These are phyloP conservation scores for Ciconia stormi DNA, from an alignment of 2,113 vertebrate genomes.

Conservation along the genomic window DNA sequence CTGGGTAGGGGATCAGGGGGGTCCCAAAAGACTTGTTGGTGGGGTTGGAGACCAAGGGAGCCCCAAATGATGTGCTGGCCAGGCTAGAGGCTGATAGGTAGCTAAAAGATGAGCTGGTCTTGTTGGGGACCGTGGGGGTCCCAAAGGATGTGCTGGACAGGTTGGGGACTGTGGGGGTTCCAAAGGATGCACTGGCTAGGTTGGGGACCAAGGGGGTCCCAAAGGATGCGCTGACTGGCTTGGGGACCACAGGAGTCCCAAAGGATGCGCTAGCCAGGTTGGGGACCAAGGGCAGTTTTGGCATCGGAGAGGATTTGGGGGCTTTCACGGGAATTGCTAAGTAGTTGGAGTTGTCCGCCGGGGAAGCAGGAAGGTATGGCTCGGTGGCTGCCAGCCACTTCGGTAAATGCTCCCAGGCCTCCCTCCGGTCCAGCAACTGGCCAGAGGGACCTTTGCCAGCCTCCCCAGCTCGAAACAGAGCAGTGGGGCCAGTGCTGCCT, in stretches of 20 bases:
- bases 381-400: not conserved
- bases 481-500: not conserved
- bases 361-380: not conserved
- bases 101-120: not conserved
- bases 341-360: conserved; percentile 29
- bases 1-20: rapidly evolving
- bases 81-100: rapidly evolving
- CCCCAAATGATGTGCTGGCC: not conserved
- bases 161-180: not conserved
- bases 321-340: conserved; percentile 58
- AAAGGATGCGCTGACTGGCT: rapidly evolving
- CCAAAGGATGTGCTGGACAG: not conserved
- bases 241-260: not conserved
- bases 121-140: not conserved
- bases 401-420: not conserved
- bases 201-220: not conserved
- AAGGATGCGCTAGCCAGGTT: not conserved
- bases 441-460: not conserved
- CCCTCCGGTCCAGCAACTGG: not conserved
- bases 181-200: rapidly evolving
- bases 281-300: not conserved
- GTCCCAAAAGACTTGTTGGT: rapidly evolving
- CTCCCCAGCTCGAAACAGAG: not conserved
- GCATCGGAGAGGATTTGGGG: not conserved
- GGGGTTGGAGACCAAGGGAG: rapidly evolving